Evolutionary conservation across 2,113 vertebrate genomes (phyloP).

Genomic region (Dipodomys stephensi): DNA sequence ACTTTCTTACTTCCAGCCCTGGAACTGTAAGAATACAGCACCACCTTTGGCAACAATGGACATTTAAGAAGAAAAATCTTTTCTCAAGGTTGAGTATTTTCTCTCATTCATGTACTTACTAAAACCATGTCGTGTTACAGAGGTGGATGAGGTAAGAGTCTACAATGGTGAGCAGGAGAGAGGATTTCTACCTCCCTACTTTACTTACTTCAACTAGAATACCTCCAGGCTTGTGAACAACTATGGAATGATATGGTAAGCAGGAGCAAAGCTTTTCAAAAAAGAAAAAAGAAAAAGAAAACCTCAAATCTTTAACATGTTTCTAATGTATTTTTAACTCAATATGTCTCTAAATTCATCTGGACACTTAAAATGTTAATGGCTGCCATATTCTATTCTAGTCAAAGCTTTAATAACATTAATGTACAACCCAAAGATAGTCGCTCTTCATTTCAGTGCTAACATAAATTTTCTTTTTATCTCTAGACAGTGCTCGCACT

Average conservation of each 20-base stretch:
- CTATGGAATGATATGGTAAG: neutral
- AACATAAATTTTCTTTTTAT: constrained; percentile 64
- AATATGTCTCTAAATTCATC: neutral
- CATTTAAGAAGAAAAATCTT: neutral
- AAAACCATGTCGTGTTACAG: neutral
- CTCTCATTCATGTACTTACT: neutral
- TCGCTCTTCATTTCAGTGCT: constrained; percentile 60
- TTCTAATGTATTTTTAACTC: neutral
- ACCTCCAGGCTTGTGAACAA: neutral
- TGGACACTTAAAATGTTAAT: neutral
- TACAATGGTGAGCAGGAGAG: neutral
- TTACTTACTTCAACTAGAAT: neutral
- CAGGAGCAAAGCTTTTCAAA: neutral
- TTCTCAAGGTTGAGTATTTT: constrained; percentile 36
- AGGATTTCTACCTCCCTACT: neutral
- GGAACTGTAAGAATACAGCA: neutral
- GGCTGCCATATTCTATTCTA: neutral
- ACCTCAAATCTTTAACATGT: neutral
- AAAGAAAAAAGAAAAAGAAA: neutral
- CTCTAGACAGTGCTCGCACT: constrained; percentile 43
- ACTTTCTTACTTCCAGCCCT: neutral
- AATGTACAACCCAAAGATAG: constrained; percentile 42
- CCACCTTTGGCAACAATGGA: neutral
- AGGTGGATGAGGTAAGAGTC: neutral
- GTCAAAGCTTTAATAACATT: constrained; percentile 48